Conservation (phyloP, 2,888 invertebrate genomes). For the Loripinus fragilis region DNA sequence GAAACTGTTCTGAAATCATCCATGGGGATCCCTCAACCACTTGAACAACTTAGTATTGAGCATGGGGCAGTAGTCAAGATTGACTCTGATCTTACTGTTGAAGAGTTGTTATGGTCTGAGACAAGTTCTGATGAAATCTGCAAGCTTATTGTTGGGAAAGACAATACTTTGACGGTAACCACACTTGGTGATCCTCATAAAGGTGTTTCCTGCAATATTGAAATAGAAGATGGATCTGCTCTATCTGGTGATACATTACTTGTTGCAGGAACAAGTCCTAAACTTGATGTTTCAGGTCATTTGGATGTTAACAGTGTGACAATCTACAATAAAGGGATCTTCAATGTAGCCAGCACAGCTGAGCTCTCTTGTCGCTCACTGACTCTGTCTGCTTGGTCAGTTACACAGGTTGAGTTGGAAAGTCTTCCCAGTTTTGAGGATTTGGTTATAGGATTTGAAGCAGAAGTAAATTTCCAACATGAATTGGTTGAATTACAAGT, state of each 20-base stretch:
- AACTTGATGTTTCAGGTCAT: conserved; percentile 52
- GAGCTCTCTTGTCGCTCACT: conserved; percentile 34
- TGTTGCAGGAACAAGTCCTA: conserved; percentile 52
- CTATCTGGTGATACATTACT: conserved; percentile 42
- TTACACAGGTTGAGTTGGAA: conserved; percentile 4
- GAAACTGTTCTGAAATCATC: conserved; percentile 21
- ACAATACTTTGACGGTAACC: conserved; percentile 43
- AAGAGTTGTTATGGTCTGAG: conserved; percentile 52
- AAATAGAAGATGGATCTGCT: conserved; percentile 27
- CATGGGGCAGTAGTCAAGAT: conserved; percentile 55
- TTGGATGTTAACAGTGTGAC: conserved; percentile 43
- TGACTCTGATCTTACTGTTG: conserved; percentile 45
- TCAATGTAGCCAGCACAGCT: conserved; percentile 51
- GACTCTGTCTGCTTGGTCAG: conserved; percentile 51
- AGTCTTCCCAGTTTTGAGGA: background rate
- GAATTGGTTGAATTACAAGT: background rate
- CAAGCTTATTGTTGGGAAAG: conserved; percentile 50
- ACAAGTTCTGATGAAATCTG: conserved; percentile 44
- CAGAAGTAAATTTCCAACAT: background rate
- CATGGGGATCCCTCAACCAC: conserved; percentile 34
- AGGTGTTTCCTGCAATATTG: conserved; percentile 41
- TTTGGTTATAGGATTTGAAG: conserved; percentile 21
- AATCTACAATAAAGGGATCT: conserved; percentile 53
- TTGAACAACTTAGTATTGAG: conserved; percentile 50
- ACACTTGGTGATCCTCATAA: conserved; percentile 42